Conservation (phyloP, 2,888 invertebrate species). For the Eilema depressum region DNA sequence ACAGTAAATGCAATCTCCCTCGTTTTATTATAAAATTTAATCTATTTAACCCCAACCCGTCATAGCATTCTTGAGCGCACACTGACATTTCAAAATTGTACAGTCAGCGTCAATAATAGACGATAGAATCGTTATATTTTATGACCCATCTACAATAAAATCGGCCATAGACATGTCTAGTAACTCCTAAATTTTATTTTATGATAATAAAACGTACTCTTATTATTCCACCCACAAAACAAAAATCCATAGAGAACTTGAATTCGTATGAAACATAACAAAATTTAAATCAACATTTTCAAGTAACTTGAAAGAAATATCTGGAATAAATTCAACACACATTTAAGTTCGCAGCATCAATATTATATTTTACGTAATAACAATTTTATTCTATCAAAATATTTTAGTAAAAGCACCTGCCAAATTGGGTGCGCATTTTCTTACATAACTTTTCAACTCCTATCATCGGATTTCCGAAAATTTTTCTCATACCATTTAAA, state of each 20-base stretch:
- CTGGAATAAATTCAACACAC: constrained; percentile 38
- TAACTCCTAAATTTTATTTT: neutral
- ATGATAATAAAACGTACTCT: neutral
- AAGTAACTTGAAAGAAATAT: constrained; percentile 38
- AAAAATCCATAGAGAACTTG: constrained; percentile 16
- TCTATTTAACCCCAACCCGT: no score
- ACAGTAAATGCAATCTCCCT: no score
- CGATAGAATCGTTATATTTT: no score
- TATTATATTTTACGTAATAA: constrained; percentile 17
- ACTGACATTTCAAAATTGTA: no score
- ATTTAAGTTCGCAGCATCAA: constrained; percentile 45
- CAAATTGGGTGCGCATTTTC: no score
- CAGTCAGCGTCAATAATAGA: no score
- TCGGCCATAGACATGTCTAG: no score
- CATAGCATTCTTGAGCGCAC: no score
- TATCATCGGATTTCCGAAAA: no score
- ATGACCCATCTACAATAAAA: neutral
- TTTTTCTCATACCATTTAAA: no score
- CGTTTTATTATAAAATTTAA: no score
- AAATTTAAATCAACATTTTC: constrained; percentile 42
- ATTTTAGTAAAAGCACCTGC: constrained; percentile 45
- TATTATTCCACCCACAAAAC: neutral
- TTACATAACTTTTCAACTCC: no score
- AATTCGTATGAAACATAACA: constrained; percentile 38
- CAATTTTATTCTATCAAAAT: constrained; percentile 22